phyloP scores from a whole-genome alignment of 2,888 invertebrate genomes.

The Netelia inedita region DNA sequence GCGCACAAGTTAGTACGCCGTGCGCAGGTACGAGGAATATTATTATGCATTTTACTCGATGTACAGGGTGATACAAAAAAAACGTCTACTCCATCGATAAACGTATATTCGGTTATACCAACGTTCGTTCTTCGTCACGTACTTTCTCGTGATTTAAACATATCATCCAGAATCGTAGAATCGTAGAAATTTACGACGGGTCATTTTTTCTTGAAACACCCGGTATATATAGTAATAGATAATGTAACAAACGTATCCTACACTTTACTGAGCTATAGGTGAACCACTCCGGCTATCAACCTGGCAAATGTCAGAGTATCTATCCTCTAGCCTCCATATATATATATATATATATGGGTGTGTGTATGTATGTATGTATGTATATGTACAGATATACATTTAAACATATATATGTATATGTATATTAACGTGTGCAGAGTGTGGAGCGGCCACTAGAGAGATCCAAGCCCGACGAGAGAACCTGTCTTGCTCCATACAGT shows the following conservation, averaged over 20 bases:
- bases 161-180: too few species aligned
- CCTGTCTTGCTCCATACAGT: conserved; percentile 70
- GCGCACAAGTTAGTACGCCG: too few species aligned
- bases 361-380: conserved; percentile 8
- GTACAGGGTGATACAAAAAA: background rate
- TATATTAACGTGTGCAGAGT: conserved; percentile 42
- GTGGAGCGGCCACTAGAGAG: conserved; percentile 60
- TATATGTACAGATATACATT: background rate
- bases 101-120: too few species aligned
- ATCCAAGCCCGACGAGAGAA: conserved; percentile 68
- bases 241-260: conserved; percentile 16
- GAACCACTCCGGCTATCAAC: conserved; percentile 82
- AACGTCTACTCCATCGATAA: background rate
- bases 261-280: conserved; percentile 76
- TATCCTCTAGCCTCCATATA: conserved; percentile 63
- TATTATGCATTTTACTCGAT: too few species aligned
- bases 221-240: conserved; percentile 1
- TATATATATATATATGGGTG: conserved; percentile 23
- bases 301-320: conserved; percentile 83
- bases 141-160: too few species aligned
- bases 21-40: background rate
- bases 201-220: conserved; percentile 4
- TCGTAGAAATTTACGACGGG: too few species aligned
- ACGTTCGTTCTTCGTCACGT: too few species aligned
- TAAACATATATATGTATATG: background rate